Base-by-base conservation (phyloP, 2,797 vertebrate species). In the Hyperoplus lanceolatus region DNA sequence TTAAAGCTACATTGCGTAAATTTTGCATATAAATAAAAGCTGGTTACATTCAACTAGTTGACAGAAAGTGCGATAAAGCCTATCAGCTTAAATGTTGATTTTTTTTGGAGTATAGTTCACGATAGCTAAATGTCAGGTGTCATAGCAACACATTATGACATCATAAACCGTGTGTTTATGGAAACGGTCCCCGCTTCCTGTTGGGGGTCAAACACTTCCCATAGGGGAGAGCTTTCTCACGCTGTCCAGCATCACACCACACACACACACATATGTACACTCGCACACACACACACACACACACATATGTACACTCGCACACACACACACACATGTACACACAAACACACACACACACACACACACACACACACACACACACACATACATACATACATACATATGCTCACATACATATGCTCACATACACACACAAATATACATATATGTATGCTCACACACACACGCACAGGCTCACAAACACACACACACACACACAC, bases 191-290 rank as follows among this genome's bases (percentile, higher is more conserved):
- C 77, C 54, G 60, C 87, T 89, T 93, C 89, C 91, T 92, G 89
- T 75, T 54, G 21, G 36, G 77, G 77, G 82, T 83, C 84, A 87
- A 50, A 83, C 62, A 58, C 83, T 65, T 75, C 78, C 70, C 83
- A 69, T 67, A 72, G 69, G 81, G 76, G 49, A 53, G 15, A 45
- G 69, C 75, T 81, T 93, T 93, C 91, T 92, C 91, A 92, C 88
- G 89, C 81, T 91, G 81, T 10, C 21, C 14, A 78, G 45, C 0
- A 57, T 4, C 45, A 29, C 9, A 18, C 50, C 65, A 75, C 58
- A 66, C 21, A 73, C 53, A 75, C 71, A 81, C 63, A 58, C 50
- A 54, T 48, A 21, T 21, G 21, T 21, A 21, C 21, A 21, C 21
- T 43, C 43, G 51, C 15, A 74, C 65, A 66, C 38, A 55, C 39